Conservation (phyloP, 2,888 invertebrate species). For the Hydrotaea diabolus region DNA sequence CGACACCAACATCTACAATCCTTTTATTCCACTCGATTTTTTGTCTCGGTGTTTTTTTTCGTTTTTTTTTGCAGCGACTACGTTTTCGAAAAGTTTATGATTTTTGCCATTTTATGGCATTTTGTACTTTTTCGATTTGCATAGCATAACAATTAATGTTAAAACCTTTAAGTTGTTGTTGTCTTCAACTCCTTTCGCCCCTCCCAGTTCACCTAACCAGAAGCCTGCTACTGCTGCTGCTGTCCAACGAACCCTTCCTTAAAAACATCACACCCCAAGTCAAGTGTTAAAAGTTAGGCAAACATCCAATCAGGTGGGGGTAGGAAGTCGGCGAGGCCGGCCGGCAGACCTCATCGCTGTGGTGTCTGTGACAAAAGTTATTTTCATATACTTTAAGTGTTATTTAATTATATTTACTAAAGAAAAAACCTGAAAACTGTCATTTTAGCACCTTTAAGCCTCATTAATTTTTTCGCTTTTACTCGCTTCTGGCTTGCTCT, state of each 20-base stretch:
- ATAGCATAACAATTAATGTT: conserved; percentile 71
- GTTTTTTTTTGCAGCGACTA: conserved; percentile 8
- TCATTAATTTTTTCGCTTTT: conserved; percentile 61
- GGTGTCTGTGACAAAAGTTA: conserved; percentile 43
- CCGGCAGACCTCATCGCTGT: neutral
- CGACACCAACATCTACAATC: conserved; percentile 49
- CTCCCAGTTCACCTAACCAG: no score
- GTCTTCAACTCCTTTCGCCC: neutral
- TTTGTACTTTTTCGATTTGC: conserved; percentile 68
- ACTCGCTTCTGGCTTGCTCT: neutral
- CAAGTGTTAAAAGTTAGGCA: conserved; percentile 61
- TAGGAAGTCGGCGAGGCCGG: conserved; percentile 21
- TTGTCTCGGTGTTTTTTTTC: neutral
- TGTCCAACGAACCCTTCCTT: conserved; percentile 6
- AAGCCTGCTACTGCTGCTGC: no score
- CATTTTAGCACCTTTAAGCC: conserved; percentile 66
- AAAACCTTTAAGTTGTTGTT: conserved; percentile 42
- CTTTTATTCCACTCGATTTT: conserved; percentile 43
- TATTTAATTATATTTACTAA: conserved; percentile 63
- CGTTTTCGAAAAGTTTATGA: conserved; percentile 63
- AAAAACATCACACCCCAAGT: conserved; percentile 48
- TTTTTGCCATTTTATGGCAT: conserved; percentile 67
- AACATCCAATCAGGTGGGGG: neutral
- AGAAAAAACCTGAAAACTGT: conserved; percentile 49
- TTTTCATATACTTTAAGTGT: conserved; percentile 58